phyloP scores from a whole-genome alignment of 2,113 vertebrate species.

The Urocolius indicus region DNA sequence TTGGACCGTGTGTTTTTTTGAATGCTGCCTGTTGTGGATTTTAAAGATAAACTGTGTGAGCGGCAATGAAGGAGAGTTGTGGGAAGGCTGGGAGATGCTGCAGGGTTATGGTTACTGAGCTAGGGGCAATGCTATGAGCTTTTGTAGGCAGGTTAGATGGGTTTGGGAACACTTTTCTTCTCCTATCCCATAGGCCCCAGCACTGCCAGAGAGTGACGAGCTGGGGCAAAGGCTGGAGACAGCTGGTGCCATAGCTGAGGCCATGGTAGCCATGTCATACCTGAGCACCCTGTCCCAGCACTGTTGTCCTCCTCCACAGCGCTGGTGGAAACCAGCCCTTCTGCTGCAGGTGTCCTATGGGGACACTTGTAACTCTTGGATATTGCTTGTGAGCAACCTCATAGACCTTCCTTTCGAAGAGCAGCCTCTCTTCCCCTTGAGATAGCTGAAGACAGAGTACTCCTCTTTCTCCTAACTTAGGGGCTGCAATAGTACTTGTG shows the following conservation, averaged over 20 bases:
- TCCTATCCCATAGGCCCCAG: neutral
- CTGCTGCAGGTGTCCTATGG: neutral
- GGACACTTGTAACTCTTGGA: neutral
- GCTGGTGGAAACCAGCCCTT: neutral
- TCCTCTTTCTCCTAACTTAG: neutral
- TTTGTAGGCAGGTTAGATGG: rapidly evolving
- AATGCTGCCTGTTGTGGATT: neutral
- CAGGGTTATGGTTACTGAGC: neutral
- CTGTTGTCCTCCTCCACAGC: rapidly evolving
- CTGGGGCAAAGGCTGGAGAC: neutral
- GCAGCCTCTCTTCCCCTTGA: neutral
- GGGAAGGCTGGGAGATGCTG: neutral
- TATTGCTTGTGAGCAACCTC: neutral
- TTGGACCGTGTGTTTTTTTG: conserved; percentile 22
- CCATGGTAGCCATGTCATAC: rapidly evolving
- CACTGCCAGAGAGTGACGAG: neutral
- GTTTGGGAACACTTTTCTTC: neutral
- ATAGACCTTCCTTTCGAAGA: neutral
- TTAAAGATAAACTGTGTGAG: conserved; percentile 5
- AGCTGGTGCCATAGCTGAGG: neutral
- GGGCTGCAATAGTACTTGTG: neutral
- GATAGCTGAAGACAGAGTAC: neutral
- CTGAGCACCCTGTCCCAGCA: neutral
- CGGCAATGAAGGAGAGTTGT: neutral
- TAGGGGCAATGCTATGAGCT: neutral